A percentile compares a stretch with the other conserved stretches of the same genome.
phyloP scores from a whole-genome alignment of 1,140 invertebrate species.

The Gryon sp. region DNA sequence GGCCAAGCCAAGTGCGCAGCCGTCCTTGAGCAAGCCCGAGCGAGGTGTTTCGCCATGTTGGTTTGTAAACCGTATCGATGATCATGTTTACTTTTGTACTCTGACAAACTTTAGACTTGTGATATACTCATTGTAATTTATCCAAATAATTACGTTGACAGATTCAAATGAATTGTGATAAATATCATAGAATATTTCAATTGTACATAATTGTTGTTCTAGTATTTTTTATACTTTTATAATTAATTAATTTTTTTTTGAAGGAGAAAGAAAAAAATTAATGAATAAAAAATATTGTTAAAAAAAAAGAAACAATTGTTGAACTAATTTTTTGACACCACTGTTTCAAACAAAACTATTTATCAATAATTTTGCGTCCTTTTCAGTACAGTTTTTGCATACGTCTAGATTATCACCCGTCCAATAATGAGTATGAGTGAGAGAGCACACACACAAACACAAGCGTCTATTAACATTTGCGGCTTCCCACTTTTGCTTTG shows the following conservation, averaged over 20 bases:
- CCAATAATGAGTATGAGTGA: neutral
- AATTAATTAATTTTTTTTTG: no score
- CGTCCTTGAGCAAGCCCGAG: constrained; percentile 47
- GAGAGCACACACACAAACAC: neutral
- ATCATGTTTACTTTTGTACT: constrained; percentile 53
- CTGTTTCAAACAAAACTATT: neutral
- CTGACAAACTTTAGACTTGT: neutral
- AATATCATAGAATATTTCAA: neutral
- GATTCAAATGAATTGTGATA: neutral
- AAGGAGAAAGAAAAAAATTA: neutral
- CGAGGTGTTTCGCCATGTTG: constrained; percentile 65
- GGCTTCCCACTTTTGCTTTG: neutral
- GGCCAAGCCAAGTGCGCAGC: constrained; percentile 35
- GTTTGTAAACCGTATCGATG: constrained; percentile 76
- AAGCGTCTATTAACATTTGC: no score
- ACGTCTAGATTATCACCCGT: neutral
- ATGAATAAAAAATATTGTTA: neutral
- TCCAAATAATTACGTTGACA: constrained; percentile 16
- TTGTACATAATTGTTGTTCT: no score
- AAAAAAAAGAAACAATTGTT: neutral
- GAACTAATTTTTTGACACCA: neutral
- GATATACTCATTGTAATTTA: constrained; percentile 16
- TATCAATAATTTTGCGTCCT: constrained; percentile 10
- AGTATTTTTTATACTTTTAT: no score
- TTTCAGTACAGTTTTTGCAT: constrained; percentile 9